Conservation (phyloP, 2,888 invertebrate genomes). For the Oligia strigilis region DNA sequence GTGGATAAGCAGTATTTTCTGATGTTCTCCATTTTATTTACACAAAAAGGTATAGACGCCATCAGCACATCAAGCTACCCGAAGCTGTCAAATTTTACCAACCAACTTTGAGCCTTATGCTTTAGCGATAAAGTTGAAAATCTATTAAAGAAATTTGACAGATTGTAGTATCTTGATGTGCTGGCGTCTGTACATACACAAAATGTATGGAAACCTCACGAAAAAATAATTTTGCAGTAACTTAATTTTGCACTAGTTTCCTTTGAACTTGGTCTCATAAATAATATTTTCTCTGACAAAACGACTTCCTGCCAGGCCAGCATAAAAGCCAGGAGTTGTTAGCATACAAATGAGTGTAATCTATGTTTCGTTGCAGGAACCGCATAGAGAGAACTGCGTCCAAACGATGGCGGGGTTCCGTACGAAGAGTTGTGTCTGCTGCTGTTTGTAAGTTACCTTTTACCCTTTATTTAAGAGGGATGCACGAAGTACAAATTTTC, state of each 20-base stretch:
- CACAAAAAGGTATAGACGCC: neutral
- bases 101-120: no score
- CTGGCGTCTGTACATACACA: no score
- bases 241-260: neutral
- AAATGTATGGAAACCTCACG: neutral
- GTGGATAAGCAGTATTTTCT: neutral
- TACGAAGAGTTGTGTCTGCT: slow-evolving; percentile 83
- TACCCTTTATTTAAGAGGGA: neutral
- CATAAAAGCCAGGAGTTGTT: slow-evolving; percentile 49
- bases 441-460: slow-evolving; percentile 79
- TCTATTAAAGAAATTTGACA: no score
- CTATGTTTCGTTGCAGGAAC: slow-evolving; percentile 78
- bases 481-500: no score
- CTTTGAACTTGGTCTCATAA: slow-evolving; percentile 37
- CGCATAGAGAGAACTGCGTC: slow-evolving; percentile 86
- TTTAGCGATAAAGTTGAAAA: no score
- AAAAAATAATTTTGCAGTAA: neutral
- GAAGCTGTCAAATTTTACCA: no score
- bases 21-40: neutral
- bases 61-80: no score
- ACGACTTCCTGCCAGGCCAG: slow-evolving; percentile 44
- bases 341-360: slow-evolving; percentile 57
- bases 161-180: no score
- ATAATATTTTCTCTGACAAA: slow-evolving; percentile 53
- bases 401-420: slow-evolving; percentile 86